These are phyloP conservation scores for Ricordea florida DNA, from an alignment of 92 coral and sea anemone species.

Conservation along the genomic window DNA sequence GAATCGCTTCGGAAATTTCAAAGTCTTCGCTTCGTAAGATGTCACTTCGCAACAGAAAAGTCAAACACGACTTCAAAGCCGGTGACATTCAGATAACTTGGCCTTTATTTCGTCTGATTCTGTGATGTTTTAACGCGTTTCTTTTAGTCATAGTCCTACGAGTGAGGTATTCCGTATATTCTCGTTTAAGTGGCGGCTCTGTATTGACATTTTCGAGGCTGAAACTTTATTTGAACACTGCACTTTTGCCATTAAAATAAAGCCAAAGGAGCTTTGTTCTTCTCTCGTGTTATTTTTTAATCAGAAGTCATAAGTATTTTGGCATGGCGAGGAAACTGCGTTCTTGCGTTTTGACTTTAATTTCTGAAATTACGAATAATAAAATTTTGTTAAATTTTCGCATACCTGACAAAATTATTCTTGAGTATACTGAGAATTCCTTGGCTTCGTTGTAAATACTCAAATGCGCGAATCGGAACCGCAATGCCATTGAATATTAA, in stretches of 20 bases:
- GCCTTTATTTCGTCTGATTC: background rate
- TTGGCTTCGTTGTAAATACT: conserved; percentile 45
- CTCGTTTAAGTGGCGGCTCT: background rate
- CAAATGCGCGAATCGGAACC: conserved; percentile 41
- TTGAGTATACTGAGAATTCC: conserved; percentile 31
- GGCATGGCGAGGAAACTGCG: conserved; percentile 3
- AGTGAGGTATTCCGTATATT: conserved; percentile 9
- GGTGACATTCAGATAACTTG: background rate
- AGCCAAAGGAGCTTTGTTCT: conserved; percentile 28
- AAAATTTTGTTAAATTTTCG: conserved; percentile 21
- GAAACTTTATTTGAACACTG: conserved; percentile 19
- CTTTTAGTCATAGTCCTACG: background rate
- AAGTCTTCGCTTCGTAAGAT: conserved; percentile 6
- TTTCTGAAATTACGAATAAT: background rate
- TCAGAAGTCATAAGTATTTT: conserved; percentile 38
- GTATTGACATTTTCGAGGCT: background rate
- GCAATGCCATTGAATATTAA: conserved; percentile 44
- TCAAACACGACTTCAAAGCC: conserved; percentile 26
- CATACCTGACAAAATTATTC: conserved; percentile 28
- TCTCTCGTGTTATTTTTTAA: conserved; percentile 38
- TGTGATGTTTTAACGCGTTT: background rate
- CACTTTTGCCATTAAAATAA: conserved; percentile 38
- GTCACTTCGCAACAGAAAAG: conserved; percentile 32
- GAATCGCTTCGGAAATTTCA: conserved; percentile 5
- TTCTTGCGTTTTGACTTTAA: conserved; percentile 12